These are phyloP conservation scores for Achatina immaculata DNA, from an alignment of 1,140 invertebrate genomes.

Conservation along the genomic window DNA sequence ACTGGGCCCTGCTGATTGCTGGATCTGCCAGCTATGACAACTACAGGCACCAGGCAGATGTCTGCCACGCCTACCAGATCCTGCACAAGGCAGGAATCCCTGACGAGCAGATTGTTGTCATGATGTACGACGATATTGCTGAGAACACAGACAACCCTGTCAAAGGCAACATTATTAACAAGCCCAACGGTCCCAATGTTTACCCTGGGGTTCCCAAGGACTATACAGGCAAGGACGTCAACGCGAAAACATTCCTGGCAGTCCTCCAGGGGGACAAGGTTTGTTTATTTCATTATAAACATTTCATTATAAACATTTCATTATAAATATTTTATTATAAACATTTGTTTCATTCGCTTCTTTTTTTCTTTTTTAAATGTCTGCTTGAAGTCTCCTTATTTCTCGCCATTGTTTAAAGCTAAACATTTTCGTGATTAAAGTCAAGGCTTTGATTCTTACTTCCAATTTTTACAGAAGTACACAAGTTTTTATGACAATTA, in stretches of 20 bases:
- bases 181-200: constrained; percentile 75
- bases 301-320: no score
- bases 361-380: no score
- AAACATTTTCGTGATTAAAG: no score
- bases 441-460: no score
- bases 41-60: constrained; percentile 78
- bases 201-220: constrained; percentile 76
- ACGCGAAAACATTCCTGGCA: constrained; percentile 74
- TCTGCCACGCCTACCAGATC: constrained; percentile 78
- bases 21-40: constrained; percentile 76
- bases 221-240: constrained; percentile 76
- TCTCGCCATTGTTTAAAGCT: no score
- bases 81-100: constrained; percentile 75
- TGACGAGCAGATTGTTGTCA: constrained; percentile 76
- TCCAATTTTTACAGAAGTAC: no score
- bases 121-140: constrained; percentile 80
- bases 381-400: no score
- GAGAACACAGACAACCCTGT: constrained; percentile 75
- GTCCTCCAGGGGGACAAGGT: constrained; percentile 73
- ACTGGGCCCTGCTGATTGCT: constrained; percentile 77
- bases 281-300: constrained; percentile 67
- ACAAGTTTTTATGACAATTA: no score
- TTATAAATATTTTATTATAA: no score
- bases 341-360: no score
- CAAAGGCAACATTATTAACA: constrained; percentile 76